Evolutionary conservation across 2,888 invertebrate species (phyloP), one percentile per base, ranked within the genome.

Genomic region (Ischnus inquisitorius): DNA sequence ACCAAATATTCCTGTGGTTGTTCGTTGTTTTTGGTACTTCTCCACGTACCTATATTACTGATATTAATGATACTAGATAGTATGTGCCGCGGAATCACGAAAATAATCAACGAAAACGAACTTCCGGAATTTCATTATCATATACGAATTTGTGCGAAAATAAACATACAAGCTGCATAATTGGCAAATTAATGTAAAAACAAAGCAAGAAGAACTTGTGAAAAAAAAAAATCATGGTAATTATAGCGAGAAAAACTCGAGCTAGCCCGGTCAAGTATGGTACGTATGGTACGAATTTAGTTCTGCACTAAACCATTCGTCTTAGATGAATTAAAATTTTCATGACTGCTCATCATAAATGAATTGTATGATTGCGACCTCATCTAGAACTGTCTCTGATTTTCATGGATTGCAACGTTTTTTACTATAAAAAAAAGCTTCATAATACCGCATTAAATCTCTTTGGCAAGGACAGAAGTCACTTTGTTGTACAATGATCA

Each of bases 1-100:
- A 84, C 81, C 84, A 57, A 84, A 84, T 79, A 76, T 75, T 57
- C 60, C 64, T 60, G 67, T 8, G 67, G 78, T 81, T 82, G 46
- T 74, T 74, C 62, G 72, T 62, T 74, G 46, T 74, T 74, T 74
- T 74, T 74, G 72, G 46, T 60, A 74, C 46, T 60, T 60, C 60
- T 46, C 6, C 16, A 46, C 12, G 28, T 46, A 25, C 62, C 60
- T 74, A 28, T 62, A 19, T 74, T 46, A 46, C 60, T 25, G 28
- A 43, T 74, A 62, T 62, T 43, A 62, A 74, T 62, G 43, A 74
- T 28, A 34, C 16, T 46, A 16, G 16, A 74, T 14, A 46, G 28
- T 64, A 16, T 68, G 34, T 16, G 12, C 25, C 22, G 22, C 41
- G 22, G 41, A 19, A n/a, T 54, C 34, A n/a, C 16, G 43, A 72